Conservation (phyloP, 2,888 invertebrate genomes). For the Unio pictorum region DNA sequence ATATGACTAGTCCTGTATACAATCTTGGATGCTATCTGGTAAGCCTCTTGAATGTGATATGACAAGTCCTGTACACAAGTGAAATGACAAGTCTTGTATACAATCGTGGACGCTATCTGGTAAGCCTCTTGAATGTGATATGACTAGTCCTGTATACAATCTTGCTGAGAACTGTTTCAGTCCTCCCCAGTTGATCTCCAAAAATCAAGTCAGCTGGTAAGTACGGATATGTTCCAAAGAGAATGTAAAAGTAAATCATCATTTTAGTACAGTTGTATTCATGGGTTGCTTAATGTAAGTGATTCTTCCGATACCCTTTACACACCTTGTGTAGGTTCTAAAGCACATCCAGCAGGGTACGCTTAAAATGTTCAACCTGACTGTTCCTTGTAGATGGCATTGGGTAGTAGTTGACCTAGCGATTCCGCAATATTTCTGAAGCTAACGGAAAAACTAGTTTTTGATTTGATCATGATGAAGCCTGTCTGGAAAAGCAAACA, state of each 20-base stretch:
- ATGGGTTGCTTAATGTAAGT: constrained; percentile 17
- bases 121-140: constrained; percentile 19
- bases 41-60: too few species aligned
- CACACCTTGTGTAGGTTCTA: constrained; percentile 6
- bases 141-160: too few species aligned
- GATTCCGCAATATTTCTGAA: constrained; percentile 12
- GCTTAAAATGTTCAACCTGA: too few species aligned
- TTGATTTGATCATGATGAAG: constrained; percentile 16
- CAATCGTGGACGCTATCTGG: constrained; percentile 17
- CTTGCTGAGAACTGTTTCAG: not conserved
- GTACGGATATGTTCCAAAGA: constrained; percentile 3
- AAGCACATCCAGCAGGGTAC: constrained; percentile 6
- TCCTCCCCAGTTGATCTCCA: not conserved
- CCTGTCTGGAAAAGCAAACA: too few species aligned
- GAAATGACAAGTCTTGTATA: too few species aligned
- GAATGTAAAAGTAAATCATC: constrained; percentile 14
- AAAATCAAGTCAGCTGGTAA: constrained; percentile 16
- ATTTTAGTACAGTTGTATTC: constrained; percentile 19
- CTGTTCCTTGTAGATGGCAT: constrained; percentile 8
- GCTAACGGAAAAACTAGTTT: constrained; percentile 18
- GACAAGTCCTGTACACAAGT: too few species aligned
- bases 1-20: too few species aligned
- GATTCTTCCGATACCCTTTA: constrained; percentile 22
- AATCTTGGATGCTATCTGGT: too few species aligned
- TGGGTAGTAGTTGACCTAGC: constrained; percentile 14